Evolutionary conservation across 2,113 vertebrate species (phyloP).

Genomic region (Rhinopomastus cyanomelas): DNA sequence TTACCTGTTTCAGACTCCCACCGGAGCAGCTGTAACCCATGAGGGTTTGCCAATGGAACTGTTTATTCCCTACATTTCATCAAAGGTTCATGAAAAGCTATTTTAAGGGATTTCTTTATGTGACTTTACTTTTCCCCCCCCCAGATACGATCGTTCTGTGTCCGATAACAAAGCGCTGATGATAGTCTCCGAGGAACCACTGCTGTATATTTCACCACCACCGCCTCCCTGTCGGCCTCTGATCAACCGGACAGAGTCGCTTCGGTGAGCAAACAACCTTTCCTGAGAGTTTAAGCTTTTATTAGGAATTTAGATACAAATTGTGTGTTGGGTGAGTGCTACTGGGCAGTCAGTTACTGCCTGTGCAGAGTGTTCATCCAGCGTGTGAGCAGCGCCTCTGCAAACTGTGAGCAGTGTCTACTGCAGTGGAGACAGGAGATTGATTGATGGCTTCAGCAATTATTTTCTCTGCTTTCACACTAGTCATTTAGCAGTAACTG

Average conservation of each 20-base stretch:
- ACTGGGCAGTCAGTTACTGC: neutral
- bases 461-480: neutral
- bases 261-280: conserved; percentile 77
- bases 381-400: neutral
- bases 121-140: neutral
- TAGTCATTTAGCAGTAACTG: neutral
- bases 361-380: neutral
- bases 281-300: neutral
- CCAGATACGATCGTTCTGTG: conserved; percentile 67
- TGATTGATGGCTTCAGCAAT: neutral
- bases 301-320: neutral
- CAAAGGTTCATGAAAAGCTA: neutral
- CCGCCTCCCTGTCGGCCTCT: conserved; percentile 84
- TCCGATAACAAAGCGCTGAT: conserved; percentile 90
- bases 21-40: neutral
- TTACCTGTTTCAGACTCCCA: neutral
- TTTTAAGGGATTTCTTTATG: neutral
- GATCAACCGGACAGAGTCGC: conserved; percentile 90
- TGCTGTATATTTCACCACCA: conserved; percentile 81
- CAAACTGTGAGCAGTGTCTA: neutral
- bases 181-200: conserved; percentile 87
- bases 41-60: neutral
- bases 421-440: neutral
- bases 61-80: neutral
- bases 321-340: neutral